Evolutionary conservation across 2,888 invertebrate genomes (phyloP).

Genomic region (Troilus luridus): DNA sequence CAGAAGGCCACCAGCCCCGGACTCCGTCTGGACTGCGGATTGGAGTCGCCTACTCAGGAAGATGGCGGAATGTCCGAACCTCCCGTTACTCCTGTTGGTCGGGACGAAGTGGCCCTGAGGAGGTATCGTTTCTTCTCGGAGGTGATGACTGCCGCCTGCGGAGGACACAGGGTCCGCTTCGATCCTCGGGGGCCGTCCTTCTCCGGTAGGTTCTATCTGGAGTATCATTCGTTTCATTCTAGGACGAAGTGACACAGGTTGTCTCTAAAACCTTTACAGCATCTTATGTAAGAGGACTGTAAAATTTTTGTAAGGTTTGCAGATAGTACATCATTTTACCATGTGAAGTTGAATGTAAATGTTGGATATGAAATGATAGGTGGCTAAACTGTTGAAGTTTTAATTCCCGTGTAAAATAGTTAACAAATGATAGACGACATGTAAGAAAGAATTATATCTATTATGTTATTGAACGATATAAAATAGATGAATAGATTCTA

Average conservation of each 20-base stretch:
- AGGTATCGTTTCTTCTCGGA: constrained; percentile 86
- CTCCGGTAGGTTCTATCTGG: constrained; percentile 69
- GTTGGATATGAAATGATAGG: too few species aligned
- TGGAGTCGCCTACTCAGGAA: constrained; percentile 65
- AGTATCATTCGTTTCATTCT: background rate
- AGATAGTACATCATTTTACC: too few species aligned
- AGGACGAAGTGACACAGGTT: background rate
- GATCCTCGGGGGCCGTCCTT: constrained; percentile 80
- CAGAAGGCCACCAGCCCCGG: constrained; percentile 50
- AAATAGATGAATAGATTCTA: too few species aligned
- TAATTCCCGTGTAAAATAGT: too few species aligned
- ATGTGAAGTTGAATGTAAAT: too few species aligned
- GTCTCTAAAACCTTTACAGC: too few species aligned
- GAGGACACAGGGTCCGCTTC: constrained; percentile 83
- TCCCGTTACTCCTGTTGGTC: constrained; percentile 82
- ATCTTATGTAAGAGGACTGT: too few species aligned
- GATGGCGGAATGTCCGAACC: constrained; percentile 76
- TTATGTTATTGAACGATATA: too few species aligned
- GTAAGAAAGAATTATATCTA: too few species aligned
- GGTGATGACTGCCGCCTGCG: constrained; percentile 80
- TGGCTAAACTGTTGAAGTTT: too few species aligned
- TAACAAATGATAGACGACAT: too few species aligned
- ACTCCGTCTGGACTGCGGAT: constrained; percentile 54
- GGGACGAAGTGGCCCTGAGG: constrained; percentile 82
- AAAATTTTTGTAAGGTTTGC: too few species aligned